phyloP scores from a whole-genome alignment of 2,888 invertebrate species.

The Drosophila siamana region DNA sequence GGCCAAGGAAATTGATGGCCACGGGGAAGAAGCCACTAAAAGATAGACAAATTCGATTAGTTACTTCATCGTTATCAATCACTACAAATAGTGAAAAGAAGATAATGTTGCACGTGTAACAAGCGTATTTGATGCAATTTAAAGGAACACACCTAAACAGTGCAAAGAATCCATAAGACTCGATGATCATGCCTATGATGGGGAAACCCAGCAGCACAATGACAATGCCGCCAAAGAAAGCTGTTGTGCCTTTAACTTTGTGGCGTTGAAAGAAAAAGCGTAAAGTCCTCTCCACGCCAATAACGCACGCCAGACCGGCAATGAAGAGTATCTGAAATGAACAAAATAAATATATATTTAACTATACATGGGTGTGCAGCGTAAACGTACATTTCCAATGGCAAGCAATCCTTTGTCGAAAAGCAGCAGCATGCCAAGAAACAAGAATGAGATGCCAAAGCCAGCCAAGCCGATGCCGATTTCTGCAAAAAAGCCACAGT shows the following conservation, averaged over 20 bases:
- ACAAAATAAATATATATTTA: background rate
- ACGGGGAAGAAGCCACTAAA: constrained; percentile 98
- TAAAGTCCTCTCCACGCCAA: constrained; percentile 97
- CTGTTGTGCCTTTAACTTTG: constrained; percentile 95
- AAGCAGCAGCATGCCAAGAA: constrained; percentile 95
- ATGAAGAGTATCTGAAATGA: constrained; percentile 95
- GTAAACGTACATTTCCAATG: constrained; percentile 98
- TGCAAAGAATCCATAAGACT: constrained; percentile 97
- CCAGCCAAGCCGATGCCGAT: constrained; percentile 98
- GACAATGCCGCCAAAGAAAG: constrained; percentile 96
- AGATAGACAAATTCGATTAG: constrained; percentile 1
- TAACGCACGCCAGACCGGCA: constrained; percentile 96
- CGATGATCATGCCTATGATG: constrained; percentile 97
- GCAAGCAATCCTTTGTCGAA: constrained; percentile 99
- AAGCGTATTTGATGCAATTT: background rate
- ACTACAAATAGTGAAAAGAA: background rate
- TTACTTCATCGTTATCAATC: constrained; percentile 11
- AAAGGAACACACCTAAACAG: constrained; percentile 89
- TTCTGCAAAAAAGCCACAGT: constrained; percentile 87
- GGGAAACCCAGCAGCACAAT: constrained; percentile 98
- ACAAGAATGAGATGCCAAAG: constrained; percentile 97
- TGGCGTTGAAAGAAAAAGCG: constrained; percentile 99
- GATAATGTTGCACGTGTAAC: background rate
- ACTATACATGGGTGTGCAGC: background rate
- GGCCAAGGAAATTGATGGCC: constrained; percentile 96